Conservation (phyloP, 2,797 vertebrate genomes). For the Sylvia borin region DNA sequence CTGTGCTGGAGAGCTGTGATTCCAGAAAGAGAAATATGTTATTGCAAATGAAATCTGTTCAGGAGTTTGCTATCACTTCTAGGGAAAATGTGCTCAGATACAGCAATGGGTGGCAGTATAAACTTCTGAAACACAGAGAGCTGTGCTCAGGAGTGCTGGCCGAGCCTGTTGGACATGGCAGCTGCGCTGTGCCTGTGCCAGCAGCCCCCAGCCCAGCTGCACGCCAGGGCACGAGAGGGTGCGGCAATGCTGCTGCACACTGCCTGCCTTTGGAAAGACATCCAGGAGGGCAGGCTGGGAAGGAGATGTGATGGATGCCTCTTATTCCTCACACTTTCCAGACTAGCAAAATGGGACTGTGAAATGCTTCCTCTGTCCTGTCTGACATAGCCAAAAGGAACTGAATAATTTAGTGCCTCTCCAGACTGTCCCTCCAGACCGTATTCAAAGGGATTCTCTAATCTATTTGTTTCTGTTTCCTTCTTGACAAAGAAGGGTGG, state of each 20-base stretch:
- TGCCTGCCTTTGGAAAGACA: not conserved
- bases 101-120: constrained; percentile 38
- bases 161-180: not conserved
- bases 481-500: not conserved
- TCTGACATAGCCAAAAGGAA: not conserved
- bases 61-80: not conserved
- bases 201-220: not conserved
- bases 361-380: accelerated
- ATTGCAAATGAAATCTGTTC: not conserved
- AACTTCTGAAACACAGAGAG: not conserved
- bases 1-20: not conserved
- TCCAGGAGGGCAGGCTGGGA: not conserved
- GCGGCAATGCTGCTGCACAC: accelerated
- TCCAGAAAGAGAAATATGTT: not conserved
- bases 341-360: not conserved
- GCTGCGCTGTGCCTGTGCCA: not conserved
- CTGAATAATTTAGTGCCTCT: not conserved
- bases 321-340: not conserved
- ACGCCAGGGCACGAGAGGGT: accelerated
- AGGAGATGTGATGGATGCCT: not conserved
- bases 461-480: not conserved
- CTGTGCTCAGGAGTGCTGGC: not conserved
- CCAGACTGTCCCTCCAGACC: not conserved
- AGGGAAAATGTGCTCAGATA: not conserved
- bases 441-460: not conserved